Conservation (phyloP, 2,113 vertebrate genomes). For the Brienomyrus longianalis region DNA sequence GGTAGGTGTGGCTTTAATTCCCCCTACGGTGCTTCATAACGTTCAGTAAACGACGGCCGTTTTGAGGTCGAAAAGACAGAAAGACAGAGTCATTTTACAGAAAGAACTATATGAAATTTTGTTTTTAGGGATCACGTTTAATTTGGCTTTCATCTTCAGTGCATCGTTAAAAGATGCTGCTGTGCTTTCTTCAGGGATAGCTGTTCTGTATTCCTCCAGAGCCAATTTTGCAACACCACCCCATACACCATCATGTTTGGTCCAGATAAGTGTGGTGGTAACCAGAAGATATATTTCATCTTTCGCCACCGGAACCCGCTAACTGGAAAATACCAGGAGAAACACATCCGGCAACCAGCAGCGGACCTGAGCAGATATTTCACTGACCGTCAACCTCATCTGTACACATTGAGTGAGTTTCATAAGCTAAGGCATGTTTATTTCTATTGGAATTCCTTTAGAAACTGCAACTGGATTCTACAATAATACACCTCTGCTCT, state of each 20-base stretch:
- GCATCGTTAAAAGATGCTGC: not conserved
- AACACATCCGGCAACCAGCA: conserved; percentile 37
- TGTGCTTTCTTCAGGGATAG: not conserved
- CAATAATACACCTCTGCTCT: not conserved
- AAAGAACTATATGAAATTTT: not conserved
- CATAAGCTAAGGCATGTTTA: not conserved
- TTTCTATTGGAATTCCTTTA: not conserved
- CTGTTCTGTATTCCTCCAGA: conserved; percentile 25
- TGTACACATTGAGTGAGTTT: conserved; percentile 43
- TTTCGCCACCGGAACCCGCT: conserved; percentile 34
- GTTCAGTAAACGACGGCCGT: conserved; percentile 22
- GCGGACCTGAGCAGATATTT: conserved; percentile 41
- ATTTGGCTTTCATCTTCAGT: not conserved
- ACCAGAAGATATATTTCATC: conserved; percentile 44
- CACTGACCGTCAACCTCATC: conserved; percentile 35
- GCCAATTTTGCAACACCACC: conserved; percentile 39
- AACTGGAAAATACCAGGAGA: conserved; percentile 39
- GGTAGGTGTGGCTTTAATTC: conserved; percentile 27
- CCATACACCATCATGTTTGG: conserved; percentile 50
- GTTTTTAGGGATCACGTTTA: not conserved
- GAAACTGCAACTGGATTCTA: not conserved
- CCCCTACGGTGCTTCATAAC: not conserved
- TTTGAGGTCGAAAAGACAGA: not conserved
- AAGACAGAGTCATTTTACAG: not conserved
- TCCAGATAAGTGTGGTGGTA: conserved; percentile 44